Evolutionary conservation across 2,113 vertebrate species (phyloP), one percentile per base, ranked within the genome.

Genomic region (Chaetura pelagica): DNA sequence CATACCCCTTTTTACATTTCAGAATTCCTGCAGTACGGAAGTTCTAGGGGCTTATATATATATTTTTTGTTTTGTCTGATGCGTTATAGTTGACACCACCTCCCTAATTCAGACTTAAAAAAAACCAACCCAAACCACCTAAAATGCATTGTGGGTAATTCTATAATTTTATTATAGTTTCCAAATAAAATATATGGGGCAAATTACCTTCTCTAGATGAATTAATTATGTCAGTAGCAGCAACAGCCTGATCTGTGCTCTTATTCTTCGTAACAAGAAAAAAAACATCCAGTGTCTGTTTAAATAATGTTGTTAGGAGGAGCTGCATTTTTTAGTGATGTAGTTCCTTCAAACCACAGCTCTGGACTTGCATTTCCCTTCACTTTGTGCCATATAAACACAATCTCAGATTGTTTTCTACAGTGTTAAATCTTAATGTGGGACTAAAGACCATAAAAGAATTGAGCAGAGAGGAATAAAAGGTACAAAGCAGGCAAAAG

Each of bases 371-470:
- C 21, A 9, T 51, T 35, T 7, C 55, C 26, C 27, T 13, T 15
- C 0, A 1, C 12, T 61, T 54, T 12, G 7, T 69, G 61, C 62
- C 14, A 2, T 42, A 2, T 12, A 59, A 68, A 51, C 44, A 23
- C 34, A 51, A 59, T 23, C 20, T 15, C 57, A 44, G 1, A 0
- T 6, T 11, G 34, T 32, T 80, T 71, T 52, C 58, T 38, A 27
- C 30, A 19, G n/a, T 0, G 0, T 44, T 66, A 40, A 22, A 12
- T 26, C 24, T 52, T 34, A 20, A 30, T 4, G 17, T 24, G 44
- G 8, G 23, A 24, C 46, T 44, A 35, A 79, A 69, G n/a, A 46
- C 46, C 20, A 35, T 5, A 26, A n/a, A 51, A 42, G 58, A 69
- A 49, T 40, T 32, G 35, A 54, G 58, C 16, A 44, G 29, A 12